Base-by-base conservation (phyloP, 2,888 invertebrate species). In the Drosophila mimetica region DNA sequence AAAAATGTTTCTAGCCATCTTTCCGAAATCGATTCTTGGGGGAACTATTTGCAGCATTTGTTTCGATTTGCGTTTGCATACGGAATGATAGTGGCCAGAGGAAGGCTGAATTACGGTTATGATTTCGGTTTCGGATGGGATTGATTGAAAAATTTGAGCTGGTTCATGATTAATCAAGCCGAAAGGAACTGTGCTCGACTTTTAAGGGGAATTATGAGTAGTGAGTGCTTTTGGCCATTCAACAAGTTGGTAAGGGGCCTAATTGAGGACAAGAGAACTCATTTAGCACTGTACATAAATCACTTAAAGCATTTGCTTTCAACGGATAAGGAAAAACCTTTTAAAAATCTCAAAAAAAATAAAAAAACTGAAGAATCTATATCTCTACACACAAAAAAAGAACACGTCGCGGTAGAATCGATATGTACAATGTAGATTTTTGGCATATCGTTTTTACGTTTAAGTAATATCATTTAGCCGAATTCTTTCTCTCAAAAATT, bases 31-130 rank as follows among this genome's bases (percentile, higher is more conserved):
- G 63, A 66, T 67, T 44, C 67, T 37, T 67, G 11, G 67, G 67
- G 53, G 42, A 66, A 52, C 53, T 67, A 67, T 64, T 51, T 16
- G 32, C 20, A 34, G 64, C 41, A 63, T 64, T 63, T 64, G 61
- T 65, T 64, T 52, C 67, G 67, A 44, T 52, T 64, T 66, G 16
- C 51, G 11, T 44, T 51, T 44, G 63, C 63, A 50, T 42, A 9
- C 25, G n/a, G 34, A 20, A 65, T 30, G 13, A 9, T 11, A 20
- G 16, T 13, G 7, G 59, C 34, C 34, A n/a, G n/a, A 11, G n/a
- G 20, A 11, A 5, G 36, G 11, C 25, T 20, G 25, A 18, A 13
- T 18, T 37, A 16, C 34, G 34, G 65, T 22, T 16, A 36, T 42
- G 67, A 67, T 53, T 66, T 28, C 7, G 22, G n/a, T n/a, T n/a